A percentile compares a stretch with the other conserved stretches of the same genome.
phyloP scores from a whole-genome alignment of 1,140 invertebrate species.

The Oreohelix idahoensis region DNA sequence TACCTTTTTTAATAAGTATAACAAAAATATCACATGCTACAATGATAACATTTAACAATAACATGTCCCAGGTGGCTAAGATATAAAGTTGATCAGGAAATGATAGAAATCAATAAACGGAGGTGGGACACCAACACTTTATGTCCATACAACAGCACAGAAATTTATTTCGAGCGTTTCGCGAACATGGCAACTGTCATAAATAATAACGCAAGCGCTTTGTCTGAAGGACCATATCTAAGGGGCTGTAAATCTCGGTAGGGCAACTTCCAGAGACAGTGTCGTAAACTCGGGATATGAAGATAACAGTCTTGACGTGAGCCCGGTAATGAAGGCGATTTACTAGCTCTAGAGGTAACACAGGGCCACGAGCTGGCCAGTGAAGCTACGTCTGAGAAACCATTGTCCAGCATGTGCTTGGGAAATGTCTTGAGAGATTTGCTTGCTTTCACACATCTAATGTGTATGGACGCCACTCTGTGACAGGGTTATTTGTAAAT shows the following conservation, averaged over 20 bases:
- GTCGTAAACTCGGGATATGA: not conserved
- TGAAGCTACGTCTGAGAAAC: too few species aligned
- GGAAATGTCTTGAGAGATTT: too few species aligned
- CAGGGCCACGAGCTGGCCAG: too few species aligned
- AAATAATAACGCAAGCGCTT: slow-evolving; percentile 16
- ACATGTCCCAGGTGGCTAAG: not conserved
- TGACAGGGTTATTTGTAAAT: too few species aligned
- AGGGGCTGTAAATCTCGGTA: not conserved
- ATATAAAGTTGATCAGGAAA: not conserved
- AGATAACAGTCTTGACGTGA: not conserved
- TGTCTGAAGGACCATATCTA: slow-evolving; percentile 7
- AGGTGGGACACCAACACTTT: not conserved
- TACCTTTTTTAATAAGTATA: too few species aligned
- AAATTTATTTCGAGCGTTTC: not conserved
- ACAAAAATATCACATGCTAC: not conserved
- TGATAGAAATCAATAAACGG: not conserved
- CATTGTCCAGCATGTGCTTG: too few species aligned
- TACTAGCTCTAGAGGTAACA: slow-evolving; percentile 5
- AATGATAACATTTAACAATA: not conserved
- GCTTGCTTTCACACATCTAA: too few species aligned
- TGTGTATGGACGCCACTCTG: too few species aligned
- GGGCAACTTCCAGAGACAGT: not conserved
- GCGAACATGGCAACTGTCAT: not conserved
- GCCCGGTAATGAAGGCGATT: slow-evolving; percentile 22
- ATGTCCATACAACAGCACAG: not conserved